These are phyloP conservation scores for Athene cunicularia DNA, from an alignment of 2,113 vertebrate species.

Conservation along the genomic window DNA sequence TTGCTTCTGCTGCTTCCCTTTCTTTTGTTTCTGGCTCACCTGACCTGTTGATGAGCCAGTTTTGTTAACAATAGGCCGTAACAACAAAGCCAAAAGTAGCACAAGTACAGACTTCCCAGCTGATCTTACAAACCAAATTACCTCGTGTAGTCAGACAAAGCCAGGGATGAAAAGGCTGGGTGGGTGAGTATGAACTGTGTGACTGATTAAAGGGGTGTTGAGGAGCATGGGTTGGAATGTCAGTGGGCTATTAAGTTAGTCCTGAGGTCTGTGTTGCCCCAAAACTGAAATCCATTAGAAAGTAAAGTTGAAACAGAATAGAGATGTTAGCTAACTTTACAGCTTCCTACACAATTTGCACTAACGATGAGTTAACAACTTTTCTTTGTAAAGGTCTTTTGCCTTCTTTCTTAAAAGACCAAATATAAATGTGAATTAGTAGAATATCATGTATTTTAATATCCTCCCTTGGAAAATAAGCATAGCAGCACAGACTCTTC, in stretches of 20 bases:
- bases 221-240: background rate
- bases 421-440: background rate
- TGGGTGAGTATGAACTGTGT: background rate
- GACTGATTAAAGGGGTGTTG: background rate
- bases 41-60: background rate
- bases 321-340: background rate
- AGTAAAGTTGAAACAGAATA: background rate
- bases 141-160: background rate
- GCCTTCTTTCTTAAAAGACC: background rate
- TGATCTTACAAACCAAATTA: background rate
- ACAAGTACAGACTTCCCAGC: background rate
- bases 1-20: background rate
- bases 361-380: background rate
- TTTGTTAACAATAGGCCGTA: conserved; percentile 7
- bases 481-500: background rate
- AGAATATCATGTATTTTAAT: background rate
- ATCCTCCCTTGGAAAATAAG: background rate
- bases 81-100: background rate
- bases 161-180: background rate
- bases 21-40: background rate
- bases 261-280: background rate
- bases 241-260: background rate
- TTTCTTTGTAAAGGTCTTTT: background rate
- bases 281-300: background rate
- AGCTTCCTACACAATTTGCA: background rate